Conservation (phyloP, 2,797 vertebrate genomes). For the Peromyscus aztecus region DNA sequence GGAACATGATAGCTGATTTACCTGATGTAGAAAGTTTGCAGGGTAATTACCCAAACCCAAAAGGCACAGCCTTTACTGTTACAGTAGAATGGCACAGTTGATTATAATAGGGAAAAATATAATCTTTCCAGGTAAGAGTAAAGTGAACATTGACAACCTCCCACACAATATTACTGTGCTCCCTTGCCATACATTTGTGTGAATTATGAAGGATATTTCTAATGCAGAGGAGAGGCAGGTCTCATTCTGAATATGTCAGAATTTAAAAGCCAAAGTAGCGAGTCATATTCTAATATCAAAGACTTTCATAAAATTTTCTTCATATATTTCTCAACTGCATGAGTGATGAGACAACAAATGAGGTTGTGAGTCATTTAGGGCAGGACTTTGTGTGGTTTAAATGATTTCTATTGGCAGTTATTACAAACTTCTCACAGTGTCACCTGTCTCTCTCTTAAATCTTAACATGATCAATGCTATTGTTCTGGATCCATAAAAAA, state of each 20-base stretch:
- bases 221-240: neutral
- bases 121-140: neutral
- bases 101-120: neutral
- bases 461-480: neutral
- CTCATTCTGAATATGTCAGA: neutral
- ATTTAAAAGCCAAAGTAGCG: neutral
- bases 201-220: neutral
- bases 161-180: neutral
- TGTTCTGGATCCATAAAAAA: neutral
- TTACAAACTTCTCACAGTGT: neutral
- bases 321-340: neutral
- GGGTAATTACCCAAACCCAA: neutral
- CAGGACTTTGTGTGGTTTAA: neutral
- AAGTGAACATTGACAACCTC: neutral
- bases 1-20: neutral
- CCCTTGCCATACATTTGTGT: neutral
- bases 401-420: neutral
- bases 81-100: neutral
- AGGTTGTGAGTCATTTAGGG: neutral
- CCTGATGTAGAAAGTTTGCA: neutral
- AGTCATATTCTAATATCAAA: neutral
- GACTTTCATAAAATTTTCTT: neutral
- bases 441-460: neutral
- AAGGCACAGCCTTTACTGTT: neutral
- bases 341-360: neutral